Evolutionary conservation across 2,113 vertebrate genomes (phyloP).

Genomic region (Phylloscopus whistleri): DNA sequence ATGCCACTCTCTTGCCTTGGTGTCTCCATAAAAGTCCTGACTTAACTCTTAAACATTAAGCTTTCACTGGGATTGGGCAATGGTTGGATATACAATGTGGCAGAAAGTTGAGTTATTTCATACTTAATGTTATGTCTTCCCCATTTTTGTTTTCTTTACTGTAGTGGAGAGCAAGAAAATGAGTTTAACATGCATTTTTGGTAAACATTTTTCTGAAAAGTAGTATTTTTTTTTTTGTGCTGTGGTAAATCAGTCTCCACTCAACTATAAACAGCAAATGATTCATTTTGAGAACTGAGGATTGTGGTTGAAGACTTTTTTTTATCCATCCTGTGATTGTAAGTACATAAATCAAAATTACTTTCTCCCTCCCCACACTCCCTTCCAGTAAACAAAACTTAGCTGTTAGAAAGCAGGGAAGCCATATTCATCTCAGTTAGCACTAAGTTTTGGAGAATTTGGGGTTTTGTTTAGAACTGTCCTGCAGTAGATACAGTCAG

Average conservation of each 20-base stretch:
- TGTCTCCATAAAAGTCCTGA: neutral
- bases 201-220: neutral
- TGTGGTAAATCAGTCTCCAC: neutral
- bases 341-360: neutral
- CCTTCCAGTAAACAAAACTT: neutral
- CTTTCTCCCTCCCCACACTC: accelerated
- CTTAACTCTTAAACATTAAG: neutral
- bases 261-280: neutral
- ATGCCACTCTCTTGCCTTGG: neutral
- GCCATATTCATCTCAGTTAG: neutral
- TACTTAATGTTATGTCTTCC: neutral
- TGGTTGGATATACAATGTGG: neutral
- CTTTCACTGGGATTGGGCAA: neutral
- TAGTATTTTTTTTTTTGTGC: neutral
- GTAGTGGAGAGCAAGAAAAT: neutral
- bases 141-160: neutral
- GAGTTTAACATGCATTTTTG: neutral
- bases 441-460: neutral
- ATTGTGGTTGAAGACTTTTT: neutral
- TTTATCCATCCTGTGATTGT: neutral
- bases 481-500: neutral
- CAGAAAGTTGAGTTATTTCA: neutral
- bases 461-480: neutral
- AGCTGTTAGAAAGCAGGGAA: neutral
- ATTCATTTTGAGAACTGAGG: neutral